phyloP scores from a whole-genome alignment of 2,797 vertebrate species.

The Enteromius argenteus region DNA sequence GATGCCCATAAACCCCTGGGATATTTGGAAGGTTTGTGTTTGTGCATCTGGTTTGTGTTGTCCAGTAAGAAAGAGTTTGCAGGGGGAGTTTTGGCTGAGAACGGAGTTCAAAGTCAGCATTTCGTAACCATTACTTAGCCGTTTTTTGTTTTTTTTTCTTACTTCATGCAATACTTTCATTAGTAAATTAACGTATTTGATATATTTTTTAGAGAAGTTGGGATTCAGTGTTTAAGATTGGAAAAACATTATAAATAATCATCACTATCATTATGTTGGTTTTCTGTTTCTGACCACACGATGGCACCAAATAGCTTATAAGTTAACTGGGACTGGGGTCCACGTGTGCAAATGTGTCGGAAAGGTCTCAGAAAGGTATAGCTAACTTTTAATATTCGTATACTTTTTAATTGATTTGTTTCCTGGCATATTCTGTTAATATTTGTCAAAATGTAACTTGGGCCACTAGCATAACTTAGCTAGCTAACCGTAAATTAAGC shows the following conservation, averaged over 20 bases:
- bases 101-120: slow-evolving; percentile 34
- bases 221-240: background rate
- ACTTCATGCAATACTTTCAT: background rate
- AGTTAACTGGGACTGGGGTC: background rate
- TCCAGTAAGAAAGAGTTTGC: background rate
- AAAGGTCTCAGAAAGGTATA: background rate
- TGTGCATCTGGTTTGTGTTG: slow-evolving; percentile 71
- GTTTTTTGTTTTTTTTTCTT: background rate
- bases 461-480: background rate
- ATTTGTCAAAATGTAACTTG: background rate
- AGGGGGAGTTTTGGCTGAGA: background rate
- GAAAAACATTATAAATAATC: background rate
- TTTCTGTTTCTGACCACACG: slow-evolving; percentile 17
- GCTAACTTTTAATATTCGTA: too few relatives aligned
- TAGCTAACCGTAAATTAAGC: background rate
- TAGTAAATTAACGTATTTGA: background rate
- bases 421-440: background rate
- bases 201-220: background rate
- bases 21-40: background rate
- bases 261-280: background rate
- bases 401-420: background rate
- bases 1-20: slow-evolving; percentile 60
- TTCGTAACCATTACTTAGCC: slow-evolving; percentile 13
- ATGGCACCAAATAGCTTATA: background rate
- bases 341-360: background rate